Evolutionary conservation across 2,113 vertebrate species (phyloP).

Genomic region (Macrotis lagotis): DNA sequence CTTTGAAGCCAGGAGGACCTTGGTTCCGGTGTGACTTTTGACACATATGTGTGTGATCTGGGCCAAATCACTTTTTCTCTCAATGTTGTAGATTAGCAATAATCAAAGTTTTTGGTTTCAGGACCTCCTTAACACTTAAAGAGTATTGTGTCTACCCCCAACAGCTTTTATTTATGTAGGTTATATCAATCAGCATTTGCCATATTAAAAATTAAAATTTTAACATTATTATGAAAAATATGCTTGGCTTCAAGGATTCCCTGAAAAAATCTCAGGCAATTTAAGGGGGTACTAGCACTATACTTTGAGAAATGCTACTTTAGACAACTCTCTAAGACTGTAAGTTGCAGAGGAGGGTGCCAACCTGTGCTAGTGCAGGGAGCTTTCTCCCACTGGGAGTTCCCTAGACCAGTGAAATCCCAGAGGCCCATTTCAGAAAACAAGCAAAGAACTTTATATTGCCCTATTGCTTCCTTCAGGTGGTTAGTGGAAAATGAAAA

Average conservation of each 20-base stretch:
- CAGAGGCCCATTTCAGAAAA: background rate
- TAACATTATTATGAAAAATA: background rate
- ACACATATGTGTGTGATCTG: background rate
- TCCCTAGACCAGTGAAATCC: background rate
- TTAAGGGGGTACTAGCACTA: background rate
- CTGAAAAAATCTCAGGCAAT: background rate
- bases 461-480: background rate
- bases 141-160: background rate
- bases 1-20: background rate
- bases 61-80: background rate
- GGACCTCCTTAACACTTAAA: background rate
- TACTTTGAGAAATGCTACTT: background rate
- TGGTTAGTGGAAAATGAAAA: background rate
- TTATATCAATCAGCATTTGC: background rate
- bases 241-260: background rate
- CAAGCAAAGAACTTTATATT: slow-evolving; percentile 18
- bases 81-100: background rate
- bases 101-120: slow-evolving; percentile 18
- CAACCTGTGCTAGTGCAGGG: background rate
- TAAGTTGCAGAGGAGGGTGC: background rate
- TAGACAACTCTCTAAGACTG: background rate
- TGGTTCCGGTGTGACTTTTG: background rate
- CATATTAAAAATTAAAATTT: background rate
- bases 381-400: background rate
- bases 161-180: background rate